These are phyloP conservation scores for Pogonocichla stellata DNA, from an alignment of 2,113 vertebrate species.

Conservation along the genomic window DNA sequence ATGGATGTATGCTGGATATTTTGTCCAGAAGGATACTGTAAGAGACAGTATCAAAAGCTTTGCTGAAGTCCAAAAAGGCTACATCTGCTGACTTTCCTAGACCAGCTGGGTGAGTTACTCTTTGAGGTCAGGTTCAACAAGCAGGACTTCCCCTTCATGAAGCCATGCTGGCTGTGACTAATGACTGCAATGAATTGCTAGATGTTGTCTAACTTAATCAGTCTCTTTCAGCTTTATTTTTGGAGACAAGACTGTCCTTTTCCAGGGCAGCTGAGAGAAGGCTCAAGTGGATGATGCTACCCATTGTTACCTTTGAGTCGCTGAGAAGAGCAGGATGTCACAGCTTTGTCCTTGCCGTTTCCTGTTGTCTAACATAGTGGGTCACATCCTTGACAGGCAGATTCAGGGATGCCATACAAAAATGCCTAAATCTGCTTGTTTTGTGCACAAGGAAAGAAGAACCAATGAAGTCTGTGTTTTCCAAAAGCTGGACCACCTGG, in stretches of 20 bases:
- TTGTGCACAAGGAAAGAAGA: not conserved
- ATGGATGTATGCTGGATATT: not conserved
- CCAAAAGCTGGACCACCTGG: not conserved
- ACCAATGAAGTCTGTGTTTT: not conserved
- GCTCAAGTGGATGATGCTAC: not conserved
- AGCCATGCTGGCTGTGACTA: not conserved
- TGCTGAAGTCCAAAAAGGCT: not conserved
- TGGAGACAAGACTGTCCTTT: not conserved
- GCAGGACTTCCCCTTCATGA: not conserved
- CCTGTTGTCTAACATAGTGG: accelerated
- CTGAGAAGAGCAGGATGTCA: not conserved
- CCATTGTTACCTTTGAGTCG: not conserved
- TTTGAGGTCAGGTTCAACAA: not conserved
- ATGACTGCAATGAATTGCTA: not conserved
- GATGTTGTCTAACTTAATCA: not conserved
- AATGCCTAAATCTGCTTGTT: not conserved
- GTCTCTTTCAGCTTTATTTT: not conserved
- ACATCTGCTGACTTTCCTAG: not conserved
- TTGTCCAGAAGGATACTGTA: not conserved
- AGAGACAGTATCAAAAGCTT: not conserved
- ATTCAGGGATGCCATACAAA: not conserved
- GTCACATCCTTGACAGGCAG: not conserved
- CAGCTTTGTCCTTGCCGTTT: not conserved
- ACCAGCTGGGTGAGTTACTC: not conserved
- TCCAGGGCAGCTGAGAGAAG: not conserved